A percentile compares a stretch with the other conserved stretches of the same genome.
These are phyloP conservation scores for Oophaga sylvatica DNA, from an alignment of 2,797 vertebrate species.

Conservation along the genomic window DNA sequence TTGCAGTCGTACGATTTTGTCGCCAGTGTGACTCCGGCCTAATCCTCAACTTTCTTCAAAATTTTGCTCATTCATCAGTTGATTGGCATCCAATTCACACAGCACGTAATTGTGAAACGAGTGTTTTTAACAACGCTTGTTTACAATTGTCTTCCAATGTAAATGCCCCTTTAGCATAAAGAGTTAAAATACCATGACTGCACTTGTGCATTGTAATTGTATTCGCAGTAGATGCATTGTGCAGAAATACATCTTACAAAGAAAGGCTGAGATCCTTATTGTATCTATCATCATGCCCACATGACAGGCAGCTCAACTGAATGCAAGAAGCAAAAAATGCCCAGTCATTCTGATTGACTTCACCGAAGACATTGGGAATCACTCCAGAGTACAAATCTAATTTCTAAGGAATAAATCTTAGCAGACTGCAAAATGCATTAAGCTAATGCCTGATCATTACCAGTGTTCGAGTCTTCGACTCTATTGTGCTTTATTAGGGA, in stretches of 20 bases:
- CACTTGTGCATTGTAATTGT: not conserved
- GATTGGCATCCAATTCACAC: no score
- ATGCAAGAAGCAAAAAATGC: slow-evolving; percentile 44
- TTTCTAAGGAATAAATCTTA: slow-evolving; percentile 54
- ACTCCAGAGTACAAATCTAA: slow-evolving; percentile 60
- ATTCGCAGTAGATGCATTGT: not conserved
- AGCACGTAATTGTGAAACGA: no score
- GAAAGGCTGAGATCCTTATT: slow-evolving; percentile 4
- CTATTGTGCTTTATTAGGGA: slow-evolving; percentile 40
- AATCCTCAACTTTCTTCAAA: no score
- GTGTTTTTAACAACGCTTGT: no score
- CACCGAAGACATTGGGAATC: slow-evolving; percentile 58
- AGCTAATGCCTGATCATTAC: slow-evolving; percentile 58
- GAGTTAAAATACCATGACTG: not conserved
- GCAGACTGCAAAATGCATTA: slow-evolving; percentile 60
- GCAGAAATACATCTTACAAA: slow-evolving; percentile 7
- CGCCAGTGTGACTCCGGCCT: no score
- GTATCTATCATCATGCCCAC: slow-evolving; percentile 20
- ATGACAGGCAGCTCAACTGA: slow-evolving; percentile 29
- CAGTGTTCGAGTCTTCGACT: slow-evolving; percentile 46
- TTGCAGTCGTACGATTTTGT: no score
- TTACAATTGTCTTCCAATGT: no score
- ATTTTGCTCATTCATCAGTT: no score
- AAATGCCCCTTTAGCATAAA: not conserved
- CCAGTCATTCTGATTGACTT: slow-evolving; percentile 59